Conservation (phyloP, 1,140 invertebrate genomes). For the Proctacanthus coquilletti region DNA sequence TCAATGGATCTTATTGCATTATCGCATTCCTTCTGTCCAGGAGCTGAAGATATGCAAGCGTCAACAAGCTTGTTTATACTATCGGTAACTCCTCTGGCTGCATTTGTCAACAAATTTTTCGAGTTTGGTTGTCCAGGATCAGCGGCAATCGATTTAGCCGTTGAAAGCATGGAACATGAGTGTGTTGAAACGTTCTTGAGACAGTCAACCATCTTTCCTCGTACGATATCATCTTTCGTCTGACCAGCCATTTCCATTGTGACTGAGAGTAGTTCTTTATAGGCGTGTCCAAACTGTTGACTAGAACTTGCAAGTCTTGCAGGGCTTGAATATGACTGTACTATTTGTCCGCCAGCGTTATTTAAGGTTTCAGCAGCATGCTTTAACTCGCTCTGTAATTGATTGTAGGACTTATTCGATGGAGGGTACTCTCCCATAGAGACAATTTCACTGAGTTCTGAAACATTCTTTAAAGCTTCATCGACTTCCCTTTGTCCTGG, state of each 20-base stretch:
- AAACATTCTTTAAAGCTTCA: constrained; percentile 66
- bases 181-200: constrained; percentile 76
- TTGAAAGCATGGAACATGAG: constrained; percentile 72
- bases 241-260: constrained; percentile 73
- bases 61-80: constrained; percentile 83
- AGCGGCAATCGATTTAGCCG: constrained; percentile 75
- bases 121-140: constrained; percentile 81
- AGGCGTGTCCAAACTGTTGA: constrained; percentile 62
- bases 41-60: constrained; percentile 66
- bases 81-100: constrained; percentile 78
- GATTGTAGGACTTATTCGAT: constrained; percentile 57
- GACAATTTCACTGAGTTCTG: constrained; percentile 54
- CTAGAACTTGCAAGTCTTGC: constrained; percentile 56
- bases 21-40: constrained; percentile 93
- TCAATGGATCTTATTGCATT: constrained; percentile 90
- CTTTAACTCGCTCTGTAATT: constrained; percentile 73
- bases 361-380: constrained; percentile 68
- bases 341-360: constrained; percentile 65
- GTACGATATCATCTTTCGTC: constrained; percentile 51
- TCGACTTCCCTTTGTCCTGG: constrained; percentile 85
- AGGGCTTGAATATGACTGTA: constrained; percentile 46
- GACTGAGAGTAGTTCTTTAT: constrained; percentile 55
- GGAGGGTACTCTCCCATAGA: constrained; percentile 53
- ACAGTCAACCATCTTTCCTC: constrained; percentile 65
- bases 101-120: constrained; percentile 73